Evolutionary conservation across 2,797 vertebrate species (phyloP).

Genomic region (Amazonetta brasiliensis): DNA sequence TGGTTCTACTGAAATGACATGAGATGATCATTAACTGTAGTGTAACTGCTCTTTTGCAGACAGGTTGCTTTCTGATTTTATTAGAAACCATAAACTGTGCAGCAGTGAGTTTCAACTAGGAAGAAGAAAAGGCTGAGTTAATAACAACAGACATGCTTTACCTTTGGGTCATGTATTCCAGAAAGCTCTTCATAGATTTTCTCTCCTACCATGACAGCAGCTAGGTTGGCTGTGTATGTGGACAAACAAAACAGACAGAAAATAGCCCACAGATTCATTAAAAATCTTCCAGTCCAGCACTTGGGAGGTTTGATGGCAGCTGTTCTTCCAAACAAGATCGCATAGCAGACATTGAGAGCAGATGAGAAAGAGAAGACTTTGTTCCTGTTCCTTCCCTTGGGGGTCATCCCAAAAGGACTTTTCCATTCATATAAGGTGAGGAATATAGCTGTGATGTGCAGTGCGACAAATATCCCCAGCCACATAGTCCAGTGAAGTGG

Average conservation of each 20-base stretch:
- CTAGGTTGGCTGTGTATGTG: conserved; percentile 96
- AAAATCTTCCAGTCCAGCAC: conserved; percentile 97
- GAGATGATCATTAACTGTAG: not conserved
- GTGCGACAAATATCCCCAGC: conserved; percentile 96
- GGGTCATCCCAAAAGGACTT: conserved; percentile 97
- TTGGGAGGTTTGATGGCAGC: conserved; percentile 96
- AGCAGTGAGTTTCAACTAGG: not conserved
- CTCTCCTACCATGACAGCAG: conserved; percentile 98
- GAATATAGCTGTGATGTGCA: conserved; percentile 95
- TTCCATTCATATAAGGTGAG: conserved; percentile 98
- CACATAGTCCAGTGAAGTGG: conserved; percentile 99
- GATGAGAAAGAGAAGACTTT: conserved; percentile 98
- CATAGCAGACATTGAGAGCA: conserved; percentile 96
- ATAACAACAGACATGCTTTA: conserved; percentile 68
- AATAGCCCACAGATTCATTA: conserved; percentile 99
- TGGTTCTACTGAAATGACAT: not conserved
- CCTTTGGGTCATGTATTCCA: conserved; percentile 99
- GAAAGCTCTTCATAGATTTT: conserved; percentile 98
- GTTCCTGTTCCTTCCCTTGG: conserved; percentile 91
- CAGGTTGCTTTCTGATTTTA: not conserved
- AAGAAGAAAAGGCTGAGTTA: conserved; percentile 28
- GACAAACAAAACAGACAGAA: conserved; percentile 99
- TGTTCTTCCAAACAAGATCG: conserved; percentile 96
- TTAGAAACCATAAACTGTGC: not conserved
- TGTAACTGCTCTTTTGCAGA: not conserved